These are phyloP conservation scores for Drosophila chauvacae DNA, from an alignment of 1,140 invertebrate species.

Conservation along the genomic window DNA sequence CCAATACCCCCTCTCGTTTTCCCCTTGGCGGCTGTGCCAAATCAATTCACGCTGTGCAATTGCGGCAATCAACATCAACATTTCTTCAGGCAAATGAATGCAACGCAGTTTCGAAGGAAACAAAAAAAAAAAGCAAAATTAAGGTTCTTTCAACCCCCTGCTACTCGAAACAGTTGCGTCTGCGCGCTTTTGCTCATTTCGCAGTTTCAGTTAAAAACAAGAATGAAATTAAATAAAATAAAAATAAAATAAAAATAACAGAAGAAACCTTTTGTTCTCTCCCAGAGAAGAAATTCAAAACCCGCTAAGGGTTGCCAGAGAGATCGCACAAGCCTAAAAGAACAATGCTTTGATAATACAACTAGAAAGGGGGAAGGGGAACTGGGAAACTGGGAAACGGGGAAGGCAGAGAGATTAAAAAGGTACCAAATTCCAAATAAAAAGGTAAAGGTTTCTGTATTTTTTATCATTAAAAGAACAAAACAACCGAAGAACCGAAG, in stretches of 20 bases:
- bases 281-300: constrained; percentile 69
- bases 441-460: constrained; percentile 75
- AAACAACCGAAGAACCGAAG: constrained; percentile 55
- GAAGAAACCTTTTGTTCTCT: constrained; percentile 62
- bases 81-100: constrained; percentile 13
- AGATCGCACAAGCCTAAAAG: constrained; percentile 57
- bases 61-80: constrained; percentile 43
- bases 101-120: constrained; percentile 31
- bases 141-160: constrained; percentile 20
- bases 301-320: constrained; percentile 64
- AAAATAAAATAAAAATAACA: constrained; percentile 34
- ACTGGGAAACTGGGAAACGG: not conserved
- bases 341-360: constrained; percentile 78
- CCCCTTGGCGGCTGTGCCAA: constrained; percentile 54
- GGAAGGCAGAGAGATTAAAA: constrained; percentile 66
- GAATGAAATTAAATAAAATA: constrained; percentile 2
- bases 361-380: constrained; percentile 36
- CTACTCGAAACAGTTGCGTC: constrained; percentile 72
- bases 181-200: constrained; percentile 73
- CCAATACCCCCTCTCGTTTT: too few species aligned
- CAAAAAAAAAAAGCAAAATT: not conserved
- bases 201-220: constrained; percentile 38
- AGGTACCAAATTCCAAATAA: constrained; percentile 83
- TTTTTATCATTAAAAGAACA: constrained; percentile 83
- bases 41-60: constrained; percentile 72